phyloP scores from a whole-genome alignment of 1,140 invertebrate genomes.

The Limonius californicus region DNA sequence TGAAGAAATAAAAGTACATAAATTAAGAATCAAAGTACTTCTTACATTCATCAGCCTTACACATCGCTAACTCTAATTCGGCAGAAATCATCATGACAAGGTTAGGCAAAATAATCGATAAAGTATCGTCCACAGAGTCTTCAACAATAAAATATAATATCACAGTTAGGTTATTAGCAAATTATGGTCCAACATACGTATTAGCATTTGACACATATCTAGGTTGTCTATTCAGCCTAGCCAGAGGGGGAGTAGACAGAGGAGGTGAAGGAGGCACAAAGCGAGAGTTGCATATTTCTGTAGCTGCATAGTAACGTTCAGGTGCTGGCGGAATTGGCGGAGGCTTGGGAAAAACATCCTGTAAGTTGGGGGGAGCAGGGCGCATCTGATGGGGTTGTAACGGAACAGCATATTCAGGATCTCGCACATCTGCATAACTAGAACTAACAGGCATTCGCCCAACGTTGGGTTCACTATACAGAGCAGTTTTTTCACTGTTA shows the following conservation, averaged over 20 bases:
- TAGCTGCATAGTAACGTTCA: conserved; percentile 44
- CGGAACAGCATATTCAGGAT: conserved; percentile 43
- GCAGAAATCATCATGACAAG: neutral
- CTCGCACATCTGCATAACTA: conserved; percentile 38
- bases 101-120: neutral
- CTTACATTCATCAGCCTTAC: neutral
- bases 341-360: conserved; percentile 42
- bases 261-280: conserved; percentile 42
- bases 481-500: conserved; percentile 41
- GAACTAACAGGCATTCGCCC: conserved; percentile 33
- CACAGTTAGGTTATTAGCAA: conserved; percentile 29
- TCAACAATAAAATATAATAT: conserved; percentile 25
- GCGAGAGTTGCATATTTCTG: conserved; percentile 41
- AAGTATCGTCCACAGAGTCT: neutral
- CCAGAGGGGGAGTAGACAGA: conserved; percentile 38
- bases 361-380: conserved; percentile 36
- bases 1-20: neutral
- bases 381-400: conserved; percentile 32
- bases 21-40: neutral
- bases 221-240: conserved; percentile 38
- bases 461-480: conserved; percentile 40
- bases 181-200: conserved; percentile 40
- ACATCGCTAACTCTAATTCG: conserved; percentile 1
- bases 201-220: conserved; percentile 36
- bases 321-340: conserved; percentile 37